Evolutionary conservation across 1,140 invertebrate genomes (phyloP), one percentile per base, ranked within the genome.

Genomic region (Ptiloglossa arizonensis): DNA sequence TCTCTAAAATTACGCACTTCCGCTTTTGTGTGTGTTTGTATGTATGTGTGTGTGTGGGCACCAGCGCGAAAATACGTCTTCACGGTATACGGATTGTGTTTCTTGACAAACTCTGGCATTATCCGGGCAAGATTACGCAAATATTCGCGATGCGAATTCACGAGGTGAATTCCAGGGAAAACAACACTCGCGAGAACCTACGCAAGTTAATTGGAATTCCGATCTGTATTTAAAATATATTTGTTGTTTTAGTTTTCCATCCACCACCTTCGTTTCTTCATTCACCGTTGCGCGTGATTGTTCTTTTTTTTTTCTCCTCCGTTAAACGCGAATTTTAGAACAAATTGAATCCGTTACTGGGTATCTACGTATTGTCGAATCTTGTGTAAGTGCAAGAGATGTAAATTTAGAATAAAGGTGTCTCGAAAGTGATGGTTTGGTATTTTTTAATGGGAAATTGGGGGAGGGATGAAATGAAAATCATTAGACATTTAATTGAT

Each of bases 121-220:
- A n/a, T 41, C 35, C 41, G n/a, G 11, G 35, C 27, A n/a, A 5
- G 59, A 62, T 41, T 41, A 62, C 19, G 38, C 24, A 56, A 74
- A 56, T 27, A 73, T 73, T 50, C 48, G 32, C 29, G 46, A 52
- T 50, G 24, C 35, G 8, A 2, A 19, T 38, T 13, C 32, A 11
- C 57, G 2, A n/a, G 11, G 62, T 64, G 29, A 64, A 64, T 27
- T 48, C 17, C 24, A 5, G 15, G 1, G 17, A 13, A 27, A 9
- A 27, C 22, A 24, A 22, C 5, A n/a, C n/a, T 27, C 38, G 41
- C 24, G 8, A 17, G 3, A 19, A 24, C 41, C 5, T 9, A 59
- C 50, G 2, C 44, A 32, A 22, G 56, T 62, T 63, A 62, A 72
- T 72, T 52, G 52, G 17, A 38, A 62, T 62, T 50, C 35, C 32